Conservation (phyloP, 2,888 invertebrate genomes). For the Congeria kusceri region DNA sequence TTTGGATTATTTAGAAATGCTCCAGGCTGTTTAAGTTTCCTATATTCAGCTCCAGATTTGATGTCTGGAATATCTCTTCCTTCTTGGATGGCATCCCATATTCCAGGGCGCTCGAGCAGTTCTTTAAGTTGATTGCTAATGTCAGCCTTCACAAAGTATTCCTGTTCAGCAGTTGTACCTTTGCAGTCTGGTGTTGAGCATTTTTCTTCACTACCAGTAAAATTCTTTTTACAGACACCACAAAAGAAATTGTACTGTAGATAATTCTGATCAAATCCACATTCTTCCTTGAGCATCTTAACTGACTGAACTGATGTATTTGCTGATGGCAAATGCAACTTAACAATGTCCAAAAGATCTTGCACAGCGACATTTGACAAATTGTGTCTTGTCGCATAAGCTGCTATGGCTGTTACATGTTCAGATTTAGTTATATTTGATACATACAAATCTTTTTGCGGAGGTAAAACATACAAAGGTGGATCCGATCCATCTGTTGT, state of each 20-base stretch:
- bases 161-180: constrained; percentile 1
- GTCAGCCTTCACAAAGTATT: constrained; percentile 31
- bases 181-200: constrained; percentile 36
- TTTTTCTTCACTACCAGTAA: constrained; percentile 4
- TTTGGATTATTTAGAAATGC: constrained; percentile 24
- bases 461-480: constrained; percentile 41
- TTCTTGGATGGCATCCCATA: constrained; percentile 26
- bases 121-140: constrained; percentile 28
- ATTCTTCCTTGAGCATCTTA: constrained; percentile 17
- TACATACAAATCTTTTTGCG: constrained; percentile 5
- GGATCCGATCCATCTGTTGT: constrained; percentile 7
- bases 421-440: constrained; percentile 21
- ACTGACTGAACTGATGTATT: constrained; percentile 13
- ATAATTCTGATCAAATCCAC: constrained; percentile 37
- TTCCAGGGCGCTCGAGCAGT: constrained; percentile 22
- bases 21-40: constrained; percentile 31
- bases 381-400: constrained; percentile 34
- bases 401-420: constrained; percentile 27
- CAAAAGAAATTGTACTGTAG: constrained; percentile 27
- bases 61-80: constrained; percentile 21
- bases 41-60: constrained; percentile 26
- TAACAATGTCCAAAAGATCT: constrained; percentile 24
- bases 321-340: constrained; percentile 26
- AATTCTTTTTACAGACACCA: constrained; percentile 21
- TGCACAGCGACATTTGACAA: constrained; percentile 34